Base-by-base conservation (phyloP, 2,888 invertebrate species). In the Eupithecia dodoneata region DNA sequence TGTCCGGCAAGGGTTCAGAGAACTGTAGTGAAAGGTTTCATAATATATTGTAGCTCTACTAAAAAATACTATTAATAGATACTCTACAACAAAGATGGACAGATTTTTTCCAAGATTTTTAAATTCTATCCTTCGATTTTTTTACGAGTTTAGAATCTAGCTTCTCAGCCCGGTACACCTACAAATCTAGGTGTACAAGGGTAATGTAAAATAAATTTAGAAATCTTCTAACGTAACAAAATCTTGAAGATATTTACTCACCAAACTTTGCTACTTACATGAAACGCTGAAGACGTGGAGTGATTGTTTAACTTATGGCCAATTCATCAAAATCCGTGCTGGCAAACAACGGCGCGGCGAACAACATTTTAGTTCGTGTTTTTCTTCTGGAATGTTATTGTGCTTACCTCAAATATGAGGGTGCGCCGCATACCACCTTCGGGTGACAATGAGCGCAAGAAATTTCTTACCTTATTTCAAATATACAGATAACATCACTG, bases 341-440 rank as follows among this genome's bases (percentile, higher is more conserved):
- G 77, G 71, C 75, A 73, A 82, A 82, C 77, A 79, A 72, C 75
- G 76, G 45, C 69, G 74, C 75, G 76, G 45, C 69, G 74, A 73
- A 76, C 75, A 78, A 79, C 79, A 78, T 81, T 81, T 80, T 82
- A 80, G 81, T 81, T 80, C 80, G 75, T 81, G 81, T 83, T 83
- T 81, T 83, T 83, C 82, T 83, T 81, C 73, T 70, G 79, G 79
- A 74, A 80, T 83, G 80, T 81, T 81, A 80, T 83, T 83, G 80
- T 81, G 77, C 80, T 79, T 79, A 81, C 83, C 79, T 81, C 80
- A 79, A 78, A 81, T 80, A 47, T 73, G 78, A 80, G 81, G 81
- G 83, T 79, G 77, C 73, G 77, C 76, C 80, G 82, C 80, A 81
- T 82, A 80, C 55, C 47, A 52, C 74, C 70, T 59, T 76, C 74